These are phyloP conservation scores for Paralvinella palmiformis DNA, from an alignment of 1,140 invertebrate species.

Conservation along the genomic window DNA sequence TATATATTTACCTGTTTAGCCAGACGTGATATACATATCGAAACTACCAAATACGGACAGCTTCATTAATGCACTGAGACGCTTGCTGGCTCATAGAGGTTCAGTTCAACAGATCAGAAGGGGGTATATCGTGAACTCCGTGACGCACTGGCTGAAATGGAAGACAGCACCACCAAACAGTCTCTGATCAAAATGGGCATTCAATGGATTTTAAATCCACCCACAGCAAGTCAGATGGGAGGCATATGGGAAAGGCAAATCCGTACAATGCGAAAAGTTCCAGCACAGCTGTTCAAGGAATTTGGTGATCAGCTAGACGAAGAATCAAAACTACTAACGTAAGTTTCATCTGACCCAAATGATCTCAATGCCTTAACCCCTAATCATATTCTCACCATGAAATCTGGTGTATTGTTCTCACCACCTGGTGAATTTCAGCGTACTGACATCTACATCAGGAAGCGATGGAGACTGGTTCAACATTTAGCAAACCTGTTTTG, in stretches of 20 bases:
- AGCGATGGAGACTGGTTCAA: background rate
- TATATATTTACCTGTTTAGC: background rate
- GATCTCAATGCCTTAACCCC: background rate
- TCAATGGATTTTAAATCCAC: constrained; percentile 11
- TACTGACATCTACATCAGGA: constrained; percentile 14
- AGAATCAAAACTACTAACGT: constrained; percentile 20
- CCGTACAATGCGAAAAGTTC: background rate
- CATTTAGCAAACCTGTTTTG: background rate
- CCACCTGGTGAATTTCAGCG: constrained; percentile 15
- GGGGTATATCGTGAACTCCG: background rate
- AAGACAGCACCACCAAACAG: background rate
- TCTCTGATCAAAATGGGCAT: background rate
- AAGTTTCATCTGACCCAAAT: background rate
- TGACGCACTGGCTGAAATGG: background rate
- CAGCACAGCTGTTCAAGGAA: background rate
- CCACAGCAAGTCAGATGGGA: constrained; percentile 18
- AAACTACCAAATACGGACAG: background rate
- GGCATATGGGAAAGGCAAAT: constrained; percentile 22
- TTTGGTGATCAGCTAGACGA: constrained; percentile 7
- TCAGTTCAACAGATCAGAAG: background rate
- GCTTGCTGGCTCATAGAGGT: background rate
- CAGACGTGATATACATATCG: background rate
- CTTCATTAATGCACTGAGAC: background rate
- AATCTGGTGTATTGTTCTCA: constrained; percentile 2
- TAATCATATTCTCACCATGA: constrained; percentile 9